Evolutionary conservation across 2,888 invertebrate species (phyloP).

Genomic region (Torymus texanus): DNA sequence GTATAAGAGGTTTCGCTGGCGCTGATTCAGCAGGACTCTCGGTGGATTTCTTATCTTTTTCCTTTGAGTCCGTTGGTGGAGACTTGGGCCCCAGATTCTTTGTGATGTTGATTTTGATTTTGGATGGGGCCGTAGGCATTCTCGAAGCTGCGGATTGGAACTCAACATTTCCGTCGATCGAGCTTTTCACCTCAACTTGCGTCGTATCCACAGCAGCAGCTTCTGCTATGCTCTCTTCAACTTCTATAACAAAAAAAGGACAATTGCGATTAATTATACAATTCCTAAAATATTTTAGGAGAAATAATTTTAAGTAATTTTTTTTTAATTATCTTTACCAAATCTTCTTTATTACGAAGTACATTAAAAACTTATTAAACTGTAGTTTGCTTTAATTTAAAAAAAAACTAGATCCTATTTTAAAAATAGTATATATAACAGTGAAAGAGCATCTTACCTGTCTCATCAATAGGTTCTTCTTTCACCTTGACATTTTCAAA

Average conservation of each 20-base stretch:
- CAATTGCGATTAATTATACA: neutral
- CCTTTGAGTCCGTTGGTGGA: constrained; percentile 70
- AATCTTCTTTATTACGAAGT: no score
- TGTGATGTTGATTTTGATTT: constrained; percentile 89
- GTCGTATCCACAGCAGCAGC: constrained; percentile 77
- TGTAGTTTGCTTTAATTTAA: no score
- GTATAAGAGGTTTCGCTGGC: constrained; percentile 58
- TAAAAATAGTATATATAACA: constrained; percentile 1
- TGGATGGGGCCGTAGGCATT: constrained; percentile 74
- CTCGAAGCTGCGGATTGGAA: constrained; percentile 77
- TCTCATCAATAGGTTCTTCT: constrained; percentile 69
- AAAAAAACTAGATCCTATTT: neutral
- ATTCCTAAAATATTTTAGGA: neutral
- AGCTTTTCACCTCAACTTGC: constrained; percentile 78
- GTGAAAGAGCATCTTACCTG: constrained; percentile 61
- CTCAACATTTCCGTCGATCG: constrained; percentile 88
- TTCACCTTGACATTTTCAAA: constrained; percentile 63
- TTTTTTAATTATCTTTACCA: no score
- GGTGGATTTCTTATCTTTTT: constrained; percentile 88
- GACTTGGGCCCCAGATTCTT: constrained; percentile 24
- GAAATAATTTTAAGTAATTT: neutral
- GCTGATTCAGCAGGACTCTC: constrained; percentile 76
- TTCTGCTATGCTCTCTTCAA: constrained; percentile 77
- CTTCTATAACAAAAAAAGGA: constrained; percentile 63
- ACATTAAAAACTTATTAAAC: no score